A percentile compares a stretch with the other conserved stretches of the same genome.
phyloP scores from a whole-genome alignment of 1,140 invertebrate species.

The Vollenhovia emeryi region DNA sequence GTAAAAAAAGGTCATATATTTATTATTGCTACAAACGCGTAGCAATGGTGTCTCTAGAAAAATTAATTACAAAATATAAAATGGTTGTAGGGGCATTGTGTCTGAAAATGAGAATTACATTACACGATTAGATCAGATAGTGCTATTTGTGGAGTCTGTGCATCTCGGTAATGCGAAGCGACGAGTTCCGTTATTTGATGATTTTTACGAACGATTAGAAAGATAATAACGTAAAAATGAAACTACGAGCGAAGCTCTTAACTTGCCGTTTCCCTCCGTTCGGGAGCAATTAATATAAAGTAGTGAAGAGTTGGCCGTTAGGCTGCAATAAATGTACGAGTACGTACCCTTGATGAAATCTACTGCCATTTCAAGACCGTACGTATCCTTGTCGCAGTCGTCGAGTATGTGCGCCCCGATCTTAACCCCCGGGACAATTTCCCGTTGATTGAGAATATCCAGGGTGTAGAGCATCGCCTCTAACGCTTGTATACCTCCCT shows the following conservation, averaged over 20 bases:
- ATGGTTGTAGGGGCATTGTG: neutral
- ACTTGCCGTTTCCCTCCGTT: neutral
- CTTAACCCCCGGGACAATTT: slow-evolving; percentile 90
- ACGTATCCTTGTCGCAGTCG: slow-evolving; percentile 98
- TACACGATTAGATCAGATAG: neutral
- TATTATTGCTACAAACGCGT: neutral
- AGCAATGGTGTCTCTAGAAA: neutral
- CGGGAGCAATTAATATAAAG: neutral
- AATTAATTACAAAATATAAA: neutral
- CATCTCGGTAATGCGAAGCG: neutral
- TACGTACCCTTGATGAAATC: slow-evolving; percentile 98
- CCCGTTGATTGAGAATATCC: slow-evolving; percentile 91
- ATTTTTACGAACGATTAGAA: neutral
- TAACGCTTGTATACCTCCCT: slow-evolving; percentile 95
- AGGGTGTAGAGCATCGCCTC: slow-evolving; percentile 97
- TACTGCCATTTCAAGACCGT: slow-evolving; percentile 97
- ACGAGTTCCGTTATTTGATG: neutral
- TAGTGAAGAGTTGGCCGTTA: neutral
- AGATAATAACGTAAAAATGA: neutral
- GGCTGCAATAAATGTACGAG: neutral
- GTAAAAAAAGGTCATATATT: neutral
- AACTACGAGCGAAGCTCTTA: neutral
- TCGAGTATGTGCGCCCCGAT: slow-evolving; percentile 96
- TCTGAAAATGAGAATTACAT: neutral
- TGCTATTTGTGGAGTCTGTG: neutral